Evolutionary conservation across 2,888 invertebrate species (phyloP).

Genomic region (Apotomis turbidana): DNA sequence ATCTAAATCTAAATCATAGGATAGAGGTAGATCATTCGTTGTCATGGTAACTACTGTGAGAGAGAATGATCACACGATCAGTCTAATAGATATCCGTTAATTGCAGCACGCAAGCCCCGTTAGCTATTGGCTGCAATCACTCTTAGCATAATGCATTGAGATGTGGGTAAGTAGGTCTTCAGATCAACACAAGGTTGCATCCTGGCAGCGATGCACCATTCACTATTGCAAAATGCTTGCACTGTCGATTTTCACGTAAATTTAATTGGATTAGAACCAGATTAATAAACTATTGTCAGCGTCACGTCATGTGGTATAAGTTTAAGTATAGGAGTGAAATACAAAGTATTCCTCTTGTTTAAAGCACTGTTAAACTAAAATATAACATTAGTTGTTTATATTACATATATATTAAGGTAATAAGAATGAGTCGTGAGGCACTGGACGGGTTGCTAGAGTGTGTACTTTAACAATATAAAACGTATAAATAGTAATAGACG

Average conservation of each 20-base stretch:
- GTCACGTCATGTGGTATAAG: too few relatives aligned
- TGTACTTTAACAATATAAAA: too few relatives aligned
- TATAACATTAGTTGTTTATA: too few relatives aligned
- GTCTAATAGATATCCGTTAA: conserved; percentile 9
- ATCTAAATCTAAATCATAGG: too few relatives aligned
- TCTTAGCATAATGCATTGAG: not conserved
- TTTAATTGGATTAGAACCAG: conserved; percentile 7
- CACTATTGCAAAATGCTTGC: conserved; percentile 47
- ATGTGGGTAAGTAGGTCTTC: conserved; percentile 22
- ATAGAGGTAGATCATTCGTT: too few relatives aligned
- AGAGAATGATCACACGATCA: not conserved
- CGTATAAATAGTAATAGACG: too few relatives aligned
- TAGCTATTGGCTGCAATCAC: not conserved
- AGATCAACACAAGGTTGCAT: conserved; percentile 44
- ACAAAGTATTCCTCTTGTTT: too few relatives aligned
- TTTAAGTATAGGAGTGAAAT: too few relatives aligned
- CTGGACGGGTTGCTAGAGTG: too few relatives aligned
- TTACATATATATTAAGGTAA: too few relatives aligned
- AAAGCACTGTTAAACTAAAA: too few relatives aligned
- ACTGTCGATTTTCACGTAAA: conserved; percentile 27
- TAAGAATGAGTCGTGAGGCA: too few relatives aligned
- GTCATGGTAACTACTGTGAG: not conserved
- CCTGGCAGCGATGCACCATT: conserved; percentile 46
- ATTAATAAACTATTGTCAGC: not conserved
- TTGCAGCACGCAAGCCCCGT: not conserved